A percentile compares a stretch with the other conserved stretches of the same genome.
Conservation (phyloP, 2,113 vertebrate genomes). For the Mixornis gularis region DNA sequence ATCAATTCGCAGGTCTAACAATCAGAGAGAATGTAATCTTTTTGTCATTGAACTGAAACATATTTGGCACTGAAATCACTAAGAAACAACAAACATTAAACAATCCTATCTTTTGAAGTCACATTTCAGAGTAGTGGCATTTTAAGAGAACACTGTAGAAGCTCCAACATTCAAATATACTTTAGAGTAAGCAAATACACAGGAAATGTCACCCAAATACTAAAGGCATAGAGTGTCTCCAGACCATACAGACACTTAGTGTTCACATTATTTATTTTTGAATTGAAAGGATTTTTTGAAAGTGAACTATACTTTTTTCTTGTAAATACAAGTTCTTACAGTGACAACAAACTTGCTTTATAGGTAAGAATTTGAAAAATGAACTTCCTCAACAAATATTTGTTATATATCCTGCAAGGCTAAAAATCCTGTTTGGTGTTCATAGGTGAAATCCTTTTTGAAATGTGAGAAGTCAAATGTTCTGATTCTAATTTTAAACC, state of each 20-base stretch:
- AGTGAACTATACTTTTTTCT: constrained; percentile 39
- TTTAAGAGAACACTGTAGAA: constrained; percentile 39
- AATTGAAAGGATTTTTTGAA: constrained; percentile 55
- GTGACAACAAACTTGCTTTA: constrained; percentile 33
- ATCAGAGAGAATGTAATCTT: not conserved
- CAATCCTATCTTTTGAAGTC: not conserved
- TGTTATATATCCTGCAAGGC: not conserved
- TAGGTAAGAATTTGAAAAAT: constrained; percentile 36
- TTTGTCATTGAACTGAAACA: not conserved
- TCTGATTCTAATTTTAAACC: constrained; percentile 28
- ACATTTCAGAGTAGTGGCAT: constrained; percentile 30
- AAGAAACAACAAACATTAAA: constrained; percentile 26
- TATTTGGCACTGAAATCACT: not conserved
- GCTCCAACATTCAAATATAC: constrained; percentile 44
- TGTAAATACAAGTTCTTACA: constrained; percentile 29
- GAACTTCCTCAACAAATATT: constrained; percentile 44
- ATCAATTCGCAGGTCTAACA: not conserved
- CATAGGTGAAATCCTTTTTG: not conserved
- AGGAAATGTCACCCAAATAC: constrained; percentile 62
- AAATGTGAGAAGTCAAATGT: constrained; percentile 50
- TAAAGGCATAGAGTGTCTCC: constrained; percentile 20
- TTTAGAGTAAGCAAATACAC: constrained; percentile 56
- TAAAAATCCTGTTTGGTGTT: constrained; percentile 43
- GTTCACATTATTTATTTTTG: constrained; percentile 57
- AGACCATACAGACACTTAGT: not conserved